Evolutionary conservation across 92 coral and sea anemone genomes (phyloP), one percentile per base, ranked within the genome.

Genomic region (Porites evermanni): DNA sequence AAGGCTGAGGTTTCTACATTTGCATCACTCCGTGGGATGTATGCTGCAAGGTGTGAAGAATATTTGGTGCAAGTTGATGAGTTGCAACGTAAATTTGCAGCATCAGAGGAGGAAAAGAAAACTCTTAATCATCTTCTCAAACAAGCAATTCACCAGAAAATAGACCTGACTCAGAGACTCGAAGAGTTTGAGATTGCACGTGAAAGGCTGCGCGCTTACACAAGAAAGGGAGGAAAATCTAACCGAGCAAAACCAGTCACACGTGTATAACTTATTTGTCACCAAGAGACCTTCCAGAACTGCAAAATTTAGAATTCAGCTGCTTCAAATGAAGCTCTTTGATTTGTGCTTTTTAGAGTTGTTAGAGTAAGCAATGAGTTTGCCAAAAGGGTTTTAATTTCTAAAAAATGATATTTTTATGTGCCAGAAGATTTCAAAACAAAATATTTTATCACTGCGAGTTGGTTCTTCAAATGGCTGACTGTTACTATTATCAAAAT

Each of bases 1-100:
- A 95, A 97, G 67, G 99, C 99, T 0, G 99, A 97, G 78, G 96
- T 98, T n/a, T 97, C 99, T 14, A 97, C 99, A 0, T 97, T 97
- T 74, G 92, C 96, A 17, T 97, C 99, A 20, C 81, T 97, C 73
- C 95, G 99, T 38, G 91, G 98, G 14, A 97, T 97, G 99, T 97
- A 95, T 80, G 99, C 99, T 1, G 88, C 91, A 11, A 90, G 99
- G 19, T 97, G 99, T 13, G 99, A 97, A 67, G 99, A 97, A 67
- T 97, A 97, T 51, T 95, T 97, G 13, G 92, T 93, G 2, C 99
- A 97, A 50, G 81, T 95, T 72, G 99, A 97, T 67, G 99, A 97
- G 80, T 67, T 95, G 13, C 99, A 97, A 91, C 88, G 99, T 18
- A 95, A 96, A 71, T 84, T 92, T 18, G 86, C 95, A 8, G 99